A percentile compares a stretch with the other conserved stretches of the same genome.
Evolutionary conservation across 2,113 vertebrate species (phyloP).

Genomic region (Prietella phreatophila): DNA sequence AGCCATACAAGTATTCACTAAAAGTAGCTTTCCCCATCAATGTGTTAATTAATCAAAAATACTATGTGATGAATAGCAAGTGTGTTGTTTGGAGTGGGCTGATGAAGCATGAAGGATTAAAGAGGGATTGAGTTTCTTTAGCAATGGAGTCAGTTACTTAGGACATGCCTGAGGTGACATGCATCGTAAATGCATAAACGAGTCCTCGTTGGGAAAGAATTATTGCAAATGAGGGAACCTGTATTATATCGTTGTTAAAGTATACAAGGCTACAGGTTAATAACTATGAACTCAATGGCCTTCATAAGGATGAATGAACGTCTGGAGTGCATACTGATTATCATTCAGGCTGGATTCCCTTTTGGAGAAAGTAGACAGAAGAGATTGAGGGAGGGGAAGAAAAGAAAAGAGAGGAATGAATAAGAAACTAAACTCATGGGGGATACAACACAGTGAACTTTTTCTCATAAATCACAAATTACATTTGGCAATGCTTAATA

Average conservation of each 20-base stretch:
- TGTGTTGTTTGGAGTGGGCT: background rate
- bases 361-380: constrained; percentile 61
- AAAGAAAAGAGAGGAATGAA: constrained; percentile 51
- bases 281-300: constrained; percentile 40
- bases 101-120: constrained; percentile 18
- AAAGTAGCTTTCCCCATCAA: constrained; percentile 1
- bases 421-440: constrained; percentile 40
- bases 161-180: constrained; percentile 33
- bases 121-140: constrained; percentile 3
- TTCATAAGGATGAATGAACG: constrained; percentile 31
- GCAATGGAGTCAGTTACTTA: constrained; percentile 24
- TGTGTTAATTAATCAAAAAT: constrained; percentile 15
- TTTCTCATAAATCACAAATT: constrained; percentile 15
- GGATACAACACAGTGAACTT: constrained; percentile 21
- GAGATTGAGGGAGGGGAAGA: constrained; percentile 47
- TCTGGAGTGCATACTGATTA: constrained; percentile 69
- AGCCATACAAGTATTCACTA: background rate
- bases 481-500: background rate
- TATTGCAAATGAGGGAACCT: background rate
- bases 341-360: constrained; percentile 80
- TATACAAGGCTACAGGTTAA: constrained; percentile 35
- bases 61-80: constrained; percentile 1
- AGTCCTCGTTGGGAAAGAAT: background rate
- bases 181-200: constrained; percentile 29
- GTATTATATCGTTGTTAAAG: constrained; percentile 39